Evolutionary conservation across 2,113 vertebrate species (phyloP).

Genomic region (Garra rufa): DNA sequence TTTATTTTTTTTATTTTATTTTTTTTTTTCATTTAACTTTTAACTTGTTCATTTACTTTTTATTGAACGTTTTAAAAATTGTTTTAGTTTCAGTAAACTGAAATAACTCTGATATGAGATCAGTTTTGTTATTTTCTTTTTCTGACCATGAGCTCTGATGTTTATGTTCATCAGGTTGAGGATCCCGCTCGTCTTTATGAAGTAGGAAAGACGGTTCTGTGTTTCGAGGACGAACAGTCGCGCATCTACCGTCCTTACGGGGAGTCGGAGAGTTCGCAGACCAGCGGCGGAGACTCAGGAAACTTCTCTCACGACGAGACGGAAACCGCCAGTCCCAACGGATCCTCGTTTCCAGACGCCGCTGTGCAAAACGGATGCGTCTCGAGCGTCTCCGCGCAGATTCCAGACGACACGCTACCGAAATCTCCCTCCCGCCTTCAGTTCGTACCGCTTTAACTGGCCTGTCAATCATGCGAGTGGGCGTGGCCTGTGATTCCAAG

Average conservation of each 20-base stretch:
- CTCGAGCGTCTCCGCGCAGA: not conserved
- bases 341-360: not conserved
- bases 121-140: too few species aligned
- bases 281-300: slow-evolving; percentile 90
- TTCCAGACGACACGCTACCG: not conserved
- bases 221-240: slow-evolving; percentile 70
- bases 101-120: too few species aligned
- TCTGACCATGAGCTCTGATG: not conserved
- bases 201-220: slow-evolving; percentile 76
- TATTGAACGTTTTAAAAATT: too few species aligned
- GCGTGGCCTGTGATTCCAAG: not conserved
- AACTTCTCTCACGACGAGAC: slow-evolving; percentile 90
- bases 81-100: too few species aligned
- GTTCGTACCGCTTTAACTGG: not conserved
- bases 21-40: too few species aligned
- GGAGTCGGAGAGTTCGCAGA: slow-evolving; percentile 84
- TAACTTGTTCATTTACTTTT: too few species aligned
- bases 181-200: slow-evolving; percentile 81
- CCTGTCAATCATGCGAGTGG: not conserved
- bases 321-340: slow-evolving; percentile 66
- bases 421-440: slow-evolving; percentile 2
- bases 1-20: too few species aligned
- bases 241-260: slow-evolving; percentile 65
- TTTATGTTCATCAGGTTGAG: slow-evolving; percentile 69
- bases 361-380: not conserved